A percentile compares a stretch with the other conserved stretches of the same genome.
These are phyloP conservation scores for Uropsilus gracilis DNA, from an alignment of 2,113 vertebrate genomes.

Conservation along the genomic window DNA sequence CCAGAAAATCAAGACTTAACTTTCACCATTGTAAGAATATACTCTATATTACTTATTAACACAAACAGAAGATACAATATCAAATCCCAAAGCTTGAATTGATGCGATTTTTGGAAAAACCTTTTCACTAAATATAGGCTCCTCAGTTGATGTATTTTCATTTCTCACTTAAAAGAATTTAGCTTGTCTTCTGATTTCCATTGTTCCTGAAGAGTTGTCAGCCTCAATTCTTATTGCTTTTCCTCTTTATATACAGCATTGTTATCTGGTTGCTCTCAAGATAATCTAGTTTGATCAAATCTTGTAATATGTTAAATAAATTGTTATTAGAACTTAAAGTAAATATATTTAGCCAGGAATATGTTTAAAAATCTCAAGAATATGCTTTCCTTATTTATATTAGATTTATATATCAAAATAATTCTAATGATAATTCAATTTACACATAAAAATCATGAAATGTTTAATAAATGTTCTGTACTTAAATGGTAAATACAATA, in stretches of 20 bases:
- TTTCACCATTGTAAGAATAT: too few species aligned
- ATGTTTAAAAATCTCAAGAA: not conserved
- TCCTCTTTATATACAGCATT: not conserved
- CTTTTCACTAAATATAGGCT: conserved; percentile 42
- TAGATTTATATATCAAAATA: not conserved
- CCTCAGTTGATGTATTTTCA: conserved; percentile 28
- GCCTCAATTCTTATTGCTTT: not conserved
- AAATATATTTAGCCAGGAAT: not conserved
- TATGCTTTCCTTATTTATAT: not conserved
- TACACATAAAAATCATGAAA: not conserved
- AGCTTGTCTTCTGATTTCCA: not conserved
- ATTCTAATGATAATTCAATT: not conserved
- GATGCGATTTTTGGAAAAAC: not conserved
- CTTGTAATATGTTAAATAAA: conserved; percentile 23
- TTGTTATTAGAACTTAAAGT: not conserved
- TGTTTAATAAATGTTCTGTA: not conserved
- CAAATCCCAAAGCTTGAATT: conserved; percentile 21
- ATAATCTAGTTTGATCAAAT: not conserved
- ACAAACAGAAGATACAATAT: conserved; percentile 17
- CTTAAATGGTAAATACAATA: not conserved
- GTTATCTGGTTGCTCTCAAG: not conserved
- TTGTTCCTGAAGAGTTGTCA: conserved; percentile 19
- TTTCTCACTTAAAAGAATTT: conserved; percentile 11
- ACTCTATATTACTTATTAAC: conserved; percentile 7
- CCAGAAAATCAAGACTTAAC: conserved; percentile 27